phyloP scores from a whole-genome alignment of 2,113 vertebrate genomes.

The Xiphophorus couchianus region DNA sequence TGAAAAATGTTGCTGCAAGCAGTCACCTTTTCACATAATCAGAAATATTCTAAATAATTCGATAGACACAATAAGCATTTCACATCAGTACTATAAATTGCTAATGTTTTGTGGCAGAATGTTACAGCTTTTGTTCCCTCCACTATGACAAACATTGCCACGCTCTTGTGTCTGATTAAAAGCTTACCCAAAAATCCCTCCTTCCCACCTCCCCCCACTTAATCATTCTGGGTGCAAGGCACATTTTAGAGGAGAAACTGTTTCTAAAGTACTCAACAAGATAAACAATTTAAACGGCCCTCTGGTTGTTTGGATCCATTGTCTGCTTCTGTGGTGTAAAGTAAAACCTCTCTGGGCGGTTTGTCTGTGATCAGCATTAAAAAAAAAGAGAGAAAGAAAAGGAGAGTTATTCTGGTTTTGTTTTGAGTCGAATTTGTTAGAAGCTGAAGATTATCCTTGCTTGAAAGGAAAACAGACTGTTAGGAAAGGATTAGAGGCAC shows the following conservation, averaged over 20 bases:
- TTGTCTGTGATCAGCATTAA: constrained; percentile 14
- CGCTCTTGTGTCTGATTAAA: constrained; percentile 15
- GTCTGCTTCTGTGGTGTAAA: constrained; percentile 5
- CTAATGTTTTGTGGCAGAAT: not conserved
- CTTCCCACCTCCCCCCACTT: not conserved
- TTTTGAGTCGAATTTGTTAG: not conserved
- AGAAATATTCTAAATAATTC: no score
- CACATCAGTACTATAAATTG: not conserved
- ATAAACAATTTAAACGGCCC: constrained; percentile 39
- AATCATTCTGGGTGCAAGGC: constrained; percentile 12
- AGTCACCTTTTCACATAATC: not conserved
- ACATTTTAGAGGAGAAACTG: constrained; percentile 22
- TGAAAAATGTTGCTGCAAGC: not conserved
- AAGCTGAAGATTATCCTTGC: not conserved
- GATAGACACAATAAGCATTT: no score
- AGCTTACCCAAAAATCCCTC: constrained; percentile 2
- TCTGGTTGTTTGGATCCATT: constrained; percentile 34
- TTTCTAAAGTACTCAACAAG: constrained; percentile 15
- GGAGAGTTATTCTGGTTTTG: not conserved
- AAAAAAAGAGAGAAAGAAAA: not conserved
- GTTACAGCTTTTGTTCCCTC: not conserved
- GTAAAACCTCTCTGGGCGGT: constrained; percentile 21
- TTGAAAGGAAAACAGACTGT: constrained; percentile 2
- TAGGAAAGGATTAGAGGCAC: not conserved
- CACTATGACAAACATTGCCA: not conserved